phyloP scores from a whole-genome alignment of 2,113 vertebrate species.

The Pseudolaguvia tuberculata region DNA sequence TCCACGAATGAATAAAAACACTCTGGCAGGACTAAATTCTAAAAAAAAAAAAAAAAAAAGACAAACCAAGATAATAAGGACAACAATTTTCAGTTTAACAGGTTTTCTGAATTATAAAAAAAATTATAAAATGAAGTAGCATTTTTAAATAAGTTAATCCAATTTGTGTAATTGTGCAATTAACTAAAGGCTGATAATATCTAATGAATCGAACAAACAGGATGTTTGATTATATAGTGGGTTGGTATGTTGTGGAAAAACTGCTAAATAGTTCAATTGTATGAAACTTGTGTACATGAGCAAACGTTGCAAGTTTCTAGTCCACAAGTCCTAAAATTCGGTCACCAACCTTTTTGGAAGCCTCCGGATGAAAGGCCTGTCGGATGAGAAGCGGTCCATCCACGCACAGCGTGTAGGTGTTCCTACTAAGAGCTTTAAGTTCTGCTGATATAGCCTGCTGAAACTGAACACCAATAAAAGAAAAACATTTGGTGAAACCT shows the following conservation, averaged over 20 bases:
- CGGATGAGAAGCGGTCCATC: conserved; percentile 84
- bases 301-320: not conserved
- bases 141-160: too few relatives aligned
- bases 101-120: too few relatives aligned
- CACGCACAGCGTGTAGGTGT: conserved; percentile 82
- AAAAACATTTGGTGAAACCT: not conserved
- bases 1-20: conserved; percentile 93
- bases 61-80: not conserved
- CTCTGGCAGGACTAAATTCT: conserved; percentile 87
- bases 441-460: conserved; percentile 84
- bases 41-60: conserved; percentile 28
- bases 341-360: conserved; percentile 85
- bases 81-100: not conserved
- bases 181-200: too few relatives aligned
- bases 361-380: conserved; percentile 89
- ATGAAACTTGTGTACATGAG: not conserved
- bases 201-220: too few relatives aligned
- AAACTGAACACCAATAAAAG: conserved; percentile 65
- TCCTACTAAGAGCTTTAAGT: conserved; percentile 80
- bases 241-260: too few relatives aligned
- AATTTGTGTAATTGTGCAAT: too few relatives aligned
- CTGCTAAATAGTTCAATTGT: too few relatives aligned
- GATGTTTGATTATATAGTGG: too few relatives aligned
- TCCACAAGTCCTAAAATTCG: not conserved
- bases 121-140: too few relatives aligned